Evolutionary conservation across 1,140 invertebrate genomes (phyloP), one percentile per base, ranked within the genome.

Genomic region (Coelopa frigida): DNA sequence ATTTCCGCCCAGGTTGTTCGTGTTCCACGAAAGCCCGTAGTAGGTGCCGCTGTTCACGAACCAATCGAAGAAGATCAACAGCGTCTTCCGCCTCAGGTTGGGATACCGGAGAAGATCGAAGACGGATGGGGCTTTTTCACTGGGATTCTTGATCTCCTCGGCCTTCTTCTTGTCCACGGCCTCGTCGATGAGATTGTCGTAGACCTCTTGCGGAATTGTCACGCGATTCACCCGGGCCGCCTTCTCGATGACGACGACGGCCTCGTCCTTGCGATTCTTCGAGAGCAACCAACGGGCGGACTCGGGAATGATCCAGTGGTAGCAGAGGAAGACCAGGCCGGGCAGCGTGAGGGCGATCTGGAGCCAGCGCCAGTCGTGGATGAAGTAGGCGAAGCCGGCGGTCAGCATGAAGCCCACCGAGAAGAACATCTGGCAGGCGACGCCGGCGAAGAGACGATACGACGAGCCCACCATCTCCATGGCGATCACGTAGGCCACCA

Each of bases 301-400:
- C 70, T 90, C 88, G 1, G 87, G 87, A 57, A 89, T 81, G 48
- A 89, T 80, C 87, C 87, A 91, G 67, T 86, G 87, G 58, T 89
- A 89, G 33, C 78, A 63, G 14, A 88, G 72, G 52, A 92, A 83
- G 2, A 79, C 58, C 11, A 87, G 50, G 46, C 84, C 83, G 0
- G 84, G 81, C 12, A 81, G 33, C 2, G 85, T 86, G 7, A 87
- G 71, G 5, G 80, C 80, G 12, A 89, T 75, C 68, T 88, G 82
- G 33, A 90, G 70, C 52, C 72, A 74, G 55, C 83, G 73, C 87
- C 87, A 92, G 49, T 89, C 77, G 15, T 73, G 74, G 26, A 91
- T 78, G 33, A 79, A 76, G 67, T 83, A 87, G 1, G 84, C 87
- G 58, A 87, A 80, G 2, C 71, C 73, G 5, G 84, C 82, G 1